Conservation (phyloP, 2,797 vertebrate species). For the Urophycis tenuis region DNA sequence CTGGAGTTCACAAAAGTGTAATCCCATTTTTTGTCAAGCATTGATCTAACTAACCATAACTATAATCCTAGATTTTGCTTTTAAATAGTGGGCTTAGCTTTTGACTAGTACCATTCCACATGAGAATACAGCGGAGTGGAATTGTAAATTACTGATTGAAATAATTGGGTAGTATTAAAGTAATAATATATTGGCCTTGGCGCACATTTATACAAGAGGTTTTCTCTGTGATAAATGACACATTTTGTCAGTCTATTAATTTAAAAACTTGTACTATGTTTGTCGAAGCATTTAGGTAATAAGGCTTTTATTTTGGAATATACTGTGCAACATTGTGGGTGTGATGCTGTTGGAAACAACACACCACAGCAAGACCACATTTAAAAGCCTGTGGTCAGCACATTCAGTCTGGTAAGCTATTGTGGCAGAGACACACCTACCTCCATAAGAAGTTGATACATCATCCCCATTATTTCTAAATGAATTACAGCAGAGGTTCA, state of each 20-base stretch:
- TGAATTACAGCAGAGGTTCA: constrained; percentile 59
- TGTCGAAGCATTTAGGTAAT: background rate
- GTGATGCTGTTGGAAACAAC: background rate
- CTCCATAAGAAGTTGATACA: constrained; percentile 57
- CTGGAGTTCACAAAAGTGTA: background rate
- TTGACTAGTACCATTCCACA: background rate
- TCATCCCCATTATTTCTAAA: constrained; percentile 56
- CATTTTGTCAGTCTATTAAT: background rate
- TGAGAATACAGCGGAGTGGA: background rate
- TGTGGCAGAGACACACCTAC: constrained; percentile 53
- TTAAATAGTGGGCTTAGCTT: background rate
- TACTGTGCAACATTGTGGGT: background rate
- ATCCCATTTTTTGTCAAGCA: background rate
- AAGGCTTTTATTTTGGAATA: background rate
- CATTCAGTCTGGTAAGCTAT: constrained; percentile 48
- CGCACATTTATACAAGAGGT: too few relatives aligned
- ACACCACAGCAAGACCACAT: background rate
- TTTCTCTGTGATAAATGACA: background rate
- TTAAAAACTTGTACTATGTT: background rate
- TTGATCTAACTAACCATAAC: background rate
- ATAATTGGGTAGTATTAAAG: too few relatives aligned
- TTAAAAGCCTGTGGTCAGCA: background rate
- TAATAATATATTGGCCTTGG: background rate
- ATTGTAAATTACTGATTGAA: background rate
- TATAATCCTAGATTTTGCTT: background rate